Evolutionary conservation across 2,797 vertebrate genomes (phyloP).

Genomic region (Urosaurus nigricauda): DNA sequence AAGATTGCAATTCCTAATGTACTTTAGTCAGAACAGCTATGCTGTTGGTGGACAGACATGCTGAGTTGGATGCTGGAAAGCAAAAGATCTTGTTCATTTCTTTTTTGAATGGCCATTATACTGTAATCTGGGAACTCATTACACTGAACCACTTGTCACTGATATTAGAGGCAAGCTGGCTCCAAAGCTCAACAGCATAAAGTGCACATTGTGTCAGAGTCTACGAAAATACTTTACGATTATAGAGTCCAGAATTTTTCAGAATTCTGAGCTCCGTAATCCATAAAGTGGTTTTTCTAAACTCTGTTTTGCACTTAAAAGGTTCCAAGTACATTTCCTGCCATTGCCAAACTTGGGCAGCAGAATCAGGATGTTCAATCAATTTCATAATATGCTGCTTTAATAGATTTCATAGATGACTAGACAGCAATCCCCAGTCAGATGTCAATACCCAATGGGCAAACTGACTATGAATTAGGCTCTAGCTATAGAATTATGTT

Average conservation of each 20-base stretch:
- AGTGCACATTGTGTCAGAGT: not conserved
- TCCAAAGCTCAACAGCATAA: not conserved
- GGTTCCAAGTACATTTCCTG: not conserved
- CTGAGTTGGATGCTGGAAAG: not conserved
- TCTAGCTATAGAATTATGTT: not conserved
- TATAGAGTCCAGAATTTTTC: not conserved
- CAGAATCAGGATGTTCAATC: not conserved
- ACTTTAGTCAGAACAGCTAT: not conserved
- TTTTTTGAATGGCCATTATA: not conserved
- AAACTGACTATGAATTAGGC: not conserved
- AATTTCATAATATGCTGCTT: not conserved
- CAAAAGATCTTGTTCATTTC: not conserved
- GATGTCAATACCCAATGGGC: not conserved
- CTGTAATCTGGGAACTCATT: too few relatives aligned
- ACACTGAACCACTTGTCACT: too few relatives aligned
- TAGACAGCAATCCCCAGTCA: not conserved
- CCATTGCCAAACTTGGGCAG: not conserved
- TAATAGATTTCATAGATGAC: too few relatives aligned
- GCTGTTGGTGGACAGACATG: not conserved
- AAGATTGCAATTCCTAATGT: constrained; percentile 4
- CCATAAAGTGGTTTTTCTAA: not conserved
- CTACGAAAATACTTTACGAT: not conserved
- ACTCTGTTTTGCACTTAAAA: not conserved
- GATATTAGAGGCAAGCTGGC: not conserved
- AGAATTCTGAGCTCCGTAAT: not conserved